These are phyloP conservation scores for Parauchenoglanis ngamensis DNA, from an alignment of 2,797 vertebrate genomes.

Conservation along the genomic window DNA sequence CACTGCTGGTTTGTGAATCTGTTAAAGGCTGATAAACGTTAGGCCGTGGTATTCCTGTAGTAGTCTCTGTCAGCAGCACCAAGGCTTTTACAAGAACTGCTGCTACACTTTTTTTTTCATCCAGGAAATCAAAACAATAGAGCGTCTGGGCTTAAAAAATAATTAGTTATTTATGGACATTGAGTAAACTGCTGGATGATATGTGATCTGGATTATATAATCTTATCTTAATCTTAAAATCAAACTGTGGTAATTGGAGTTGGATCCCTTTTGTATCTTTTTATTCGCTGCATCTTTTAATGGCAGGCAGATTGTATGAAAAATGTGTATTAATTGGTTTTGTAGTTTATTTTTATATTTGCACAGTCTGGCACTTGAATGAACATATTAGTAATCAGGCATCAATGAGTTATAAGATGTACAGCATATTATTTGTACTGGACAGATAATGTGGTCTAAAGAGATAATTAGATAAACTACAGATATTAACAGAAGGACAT, in stretches of 20 bases:
- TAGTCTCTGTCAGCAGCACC: background rate
- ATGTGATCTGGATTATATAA: background rate
- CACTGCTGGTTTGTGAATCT: conserved; percentile 14
- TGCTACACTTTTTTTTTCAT: background rate
- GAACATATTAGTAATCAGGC: background rate
- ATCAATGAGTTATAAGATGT: background rate
- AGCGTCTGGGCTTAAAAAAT: background rate
- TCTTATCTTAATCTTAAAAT: too few species aligned
- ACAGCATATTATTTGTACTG: background rate
- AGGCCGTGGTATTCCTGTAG: background rate
- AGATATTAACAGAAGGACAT: background rate
- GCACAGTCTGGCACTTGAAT: background rate
- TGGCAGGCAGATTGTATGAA: background rate
- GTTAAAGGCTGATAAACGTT: conserved; percentile 28
- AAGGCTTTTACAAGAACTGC: background rate
- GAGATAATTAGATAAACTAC: background rate
- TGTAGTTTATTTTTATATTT: too few species aligned
- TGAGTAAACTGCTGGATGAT: background rate
- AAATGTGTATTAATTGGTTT: background rate
- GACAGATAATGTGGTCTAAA: background rate
- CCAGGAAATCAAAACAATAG: conserved; percentile 13
- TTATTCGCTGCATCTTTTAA: background rate
- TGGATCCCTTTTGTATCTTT: background rate
- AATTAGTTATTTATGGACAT: background rate
- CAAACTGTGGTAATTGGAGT: background rate